Conservation (phyloP, 2,888 invertebrate species). For the Acleris laterana region DNA sequence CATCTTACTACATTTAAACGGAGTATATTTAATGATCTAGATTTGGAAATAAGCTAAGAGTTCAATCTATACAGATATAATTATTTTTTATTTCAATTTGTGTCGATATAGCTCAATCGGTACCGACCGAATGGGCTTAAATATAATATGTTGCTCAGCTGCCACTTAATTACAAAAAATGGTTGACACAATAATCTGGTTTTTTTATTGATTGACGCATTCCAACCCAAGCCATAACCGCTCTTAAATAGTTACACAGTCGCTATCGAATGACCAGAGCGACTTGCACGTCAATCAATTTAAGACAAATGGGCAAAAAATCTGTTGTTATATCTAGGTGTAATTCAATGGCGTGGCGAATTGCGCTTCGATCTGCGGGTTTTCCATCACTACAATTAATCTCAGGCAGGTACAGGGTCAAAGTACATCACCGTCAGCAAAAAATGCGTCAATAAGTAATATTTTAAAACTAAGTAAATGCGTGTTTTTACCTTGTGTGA, state of each 20-base stretch:
- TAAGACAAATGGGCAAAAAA: conserved; percentile 19
- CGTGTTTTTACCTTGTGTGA: conserved; percentile 4
- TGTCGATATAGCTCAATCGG: not conserved
- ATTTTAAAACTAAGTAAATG: conserved; percentile 2
- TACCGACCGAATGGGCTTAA: not conserved
- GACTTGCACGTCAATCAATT: conserved; percentile 25
- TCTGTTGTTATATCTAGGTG: conserved; percentile 3
- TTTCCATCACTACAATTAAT: conserved; percentile 6
- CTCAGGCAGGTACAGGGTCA: conserved; percentile 6
- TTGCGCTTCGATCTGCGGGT: conserved; percentile 28
- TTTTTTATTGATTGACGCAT: conserved; percentile 19
- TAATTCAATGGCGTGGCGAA: conserved; percentile 26
- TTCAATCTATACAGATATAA: conserved; percentile 6
- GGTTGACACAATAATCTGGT: not conserved
- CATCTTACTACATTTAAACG: not conserved
- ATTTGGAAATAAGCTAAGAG: conserved; percentile 2
- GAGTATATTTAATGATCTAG: not conserved
- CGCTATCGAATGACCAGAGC: conserved; percentile 20
- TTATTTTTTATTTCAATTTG: not conserved
- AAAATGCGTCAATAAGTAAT: conserved; percentile 3
- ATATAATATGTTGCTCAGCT: not conserved
- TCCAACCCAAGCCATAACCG: conserved; percentile 16
- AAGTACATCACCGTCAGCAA: conserved; percentile 24
- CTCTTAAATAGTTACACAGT: conserved; percentile 26
- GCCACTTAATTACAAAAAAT: conserved; percentile 2